Evolutionary conservation across 2,797 vertebrate species (phyloP), one percentile per base, ranked within the genome.

Genomic region (Poecilia velifera): DNA sequence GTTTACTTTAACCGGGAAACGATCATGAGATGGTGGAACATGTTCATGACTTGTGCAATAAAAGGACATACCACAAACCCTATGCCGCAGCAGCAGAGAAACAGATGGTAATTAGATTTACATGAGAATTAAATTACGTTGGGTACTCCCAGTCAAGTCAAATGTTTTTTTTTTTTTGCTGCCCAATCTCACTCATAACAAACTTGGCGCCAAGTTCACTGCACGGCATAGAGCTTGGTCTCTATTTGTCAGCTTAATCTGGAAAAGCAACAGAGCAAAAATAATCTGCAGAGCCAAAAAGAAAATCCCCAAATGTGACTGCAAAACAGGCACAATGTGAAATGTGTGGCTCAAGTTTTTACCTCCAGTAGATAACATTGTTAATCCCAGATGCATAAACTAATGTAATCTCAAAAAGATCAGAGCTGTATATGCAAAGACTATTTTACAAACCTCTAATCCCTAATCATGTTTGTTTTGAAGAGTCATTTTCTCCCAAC

Each of bases 81-180:
- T 81, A 9, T 25, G 51, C 46, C 76, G 31, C 88, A 80, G 31
- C 51, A 76, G 86, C 89, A 80, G 84, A 78, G 62, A 72, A 87
- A 79, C 82, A 86, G 86, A 87, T 88, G 83, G 79, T 89, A 86
- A 93, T 92, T 93, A 79, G 82, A 92, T 95, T 92, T 89, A 87
- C 78, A 86, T 79, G 86, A 78, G 88, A 93, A 92, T 92, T 76
- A 25, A 88, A 92, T 93, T 87, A 88, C 46, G 79, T 20, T 31
- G 53, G 55, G 49, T 68, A 28, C 78, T 86, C 84, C 78, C 76
- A 43, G 13, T 74, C 72, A 81, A 84, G 6, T 28, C 68, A 36
- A 64, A 20, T 57, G 2, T 28, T 22, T 79, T 72, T 64, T 75
- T 0, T 6, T 47, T 73, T 39, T 53, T 76, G 20, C 2, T 59